A percentile compares a stretch with the other conserved stretches of the same genome.
Conservation (phyloP, 2,888 invertebrate genomes). For the Ditula angustiorana region DNA sequence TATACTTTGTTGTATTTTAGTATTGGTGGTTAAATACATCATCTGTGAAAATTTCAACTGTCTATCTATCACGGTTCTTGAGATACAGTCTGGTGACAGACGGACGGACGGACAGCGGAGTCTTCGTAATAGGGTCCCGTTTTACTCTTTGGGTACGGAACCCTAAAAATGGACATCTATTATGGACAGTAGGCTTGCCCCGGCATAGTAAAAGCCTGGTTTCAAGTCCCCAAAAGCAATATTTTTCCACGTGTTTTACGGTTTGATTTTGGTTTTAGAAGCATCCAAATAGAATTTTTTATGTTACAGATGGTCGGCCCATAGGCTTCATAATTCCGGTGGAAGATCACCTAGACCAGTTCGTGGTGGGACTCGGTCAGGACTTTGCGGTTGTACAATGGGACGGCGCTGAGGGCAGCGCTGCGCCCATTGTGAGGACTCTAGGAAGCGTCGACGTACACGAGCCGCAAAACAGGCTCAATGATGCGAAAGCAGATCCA, state of each 20-base stretch:
- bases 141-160: too few relatives aligned
- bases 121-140: too few relatives aligned
- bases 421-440: conserved; percentile 72
- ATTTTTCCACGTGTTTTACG: too few relatives aligned
- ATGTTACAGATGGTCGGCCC: conserved; percentile 67
- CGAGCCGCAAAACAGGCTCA: conserved; percentile 86
- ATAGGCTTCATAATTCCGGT: conserved; percentile 88
- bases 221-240: neutral
- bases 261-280: neutral
- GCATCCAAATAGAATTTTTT: neutral
- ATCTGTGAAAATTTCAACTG: too few relatives aligned
- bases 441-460: conserved; percentile 86
- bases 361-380: conserved; percentile 87
- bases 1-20: too few relatives aligned
- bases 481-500: conserved; percentile 92
- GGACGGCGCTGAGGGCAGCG: conserved; percentile 86
- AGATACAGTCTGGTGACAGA: too few relatives aligned
- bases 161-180: too few relatives aligned
- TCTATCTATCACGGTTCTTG: too few relatives aligned
- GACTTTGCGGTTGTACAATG: conserved; percentile 87
- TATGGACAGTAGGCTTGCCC: too few relatives aligned
- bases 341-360: conserved; percentile 85
- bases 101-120: too few relatives aligned
- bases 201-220: too few relatives aligned
- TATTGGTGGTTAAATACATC: too few relatives aligned